A percentile compares a stretch with the other conserved stretches of the same genome.
Evolutionary conservation across 2,888 invertebrate genomes (phyloP).

Genomic region (Xestoiulus laeticollis): DNA sequence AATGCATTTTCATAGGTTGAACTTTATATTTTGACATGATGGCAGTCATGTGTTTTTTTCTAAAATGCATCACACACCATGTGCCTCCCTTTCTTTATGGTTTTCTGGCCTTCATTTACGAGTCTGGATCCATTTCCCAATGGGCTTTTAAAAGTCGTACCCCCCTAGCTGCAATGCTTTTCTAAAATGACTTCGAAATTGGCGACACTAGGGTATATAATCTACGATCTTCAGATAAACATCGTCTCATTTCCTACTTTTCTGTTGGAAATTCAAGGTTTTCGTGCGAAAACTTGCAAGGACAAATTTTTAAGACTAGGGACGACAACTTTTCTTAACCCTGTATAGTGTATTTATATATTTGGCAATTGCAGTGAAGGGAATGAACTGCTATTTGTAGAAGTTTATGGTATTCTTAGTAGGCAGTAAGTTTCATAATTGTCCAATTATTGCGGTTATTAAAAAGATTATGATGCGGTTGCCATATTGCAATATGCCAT

Average conservation of each 20-base stretch:
- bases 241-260: neutral
- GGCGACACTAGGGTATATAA: neutral
- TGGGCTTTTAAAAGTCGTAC: neutral
- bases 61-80: neutral
- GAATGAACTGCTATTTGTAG: neutral
- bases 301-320: neutral
- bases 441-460: neutral
- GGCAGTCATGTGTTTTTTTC: too few species aligned
- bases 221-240: neutral
- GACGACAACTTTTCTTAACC: neutral
- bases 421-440: neutral
- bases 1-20: too few species aligned
- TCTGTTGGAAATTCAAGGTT: neutral
- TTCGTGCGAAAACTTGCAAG: neutral
- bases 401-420: neutral
- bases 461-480: neutral
- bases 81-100: neutral
- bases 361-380: neutral
- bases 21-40: too few species aligned
- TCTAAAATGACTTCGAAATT: neutral
- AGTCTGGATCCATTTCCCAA: neutral
- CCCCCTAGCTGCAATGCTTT: neutral
- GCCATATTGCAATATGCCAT: neutral
- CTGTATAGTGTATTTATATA: neutral
- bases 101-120: neutral